A percentile compares a stretch with the other conserved stretches of the same genome.
Conservation (phyloP, 2,113 vertebrate species). For the Perccottus glenii region DNA sequence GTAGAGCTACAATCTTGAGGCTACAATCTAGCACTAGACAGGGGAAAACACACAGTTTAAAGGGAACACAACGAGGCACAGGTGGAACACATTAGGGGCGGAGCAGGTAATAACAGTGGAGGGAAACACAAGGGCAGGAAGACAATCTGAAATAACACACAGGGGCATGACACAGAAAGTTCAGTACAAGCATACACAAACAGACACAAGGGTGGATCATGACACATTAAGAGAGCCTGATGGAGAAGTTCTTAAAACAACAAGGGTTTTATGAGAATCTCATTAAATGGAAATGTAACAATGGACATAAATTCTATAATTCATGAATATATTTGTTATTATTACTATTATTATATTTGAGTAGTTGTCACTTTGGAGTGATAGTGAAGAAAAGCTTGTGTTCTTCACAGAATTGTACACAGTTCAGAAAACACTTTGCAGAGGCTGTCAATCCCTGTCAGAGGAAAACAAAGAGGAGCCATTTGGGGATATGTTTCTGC, state of each 20-base stretch:
- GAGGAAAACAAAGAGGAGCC: conserved; percentile 28
- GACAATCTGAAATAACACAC: too few species aligned
- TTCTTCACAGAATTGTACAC: conserved; percentile 33
- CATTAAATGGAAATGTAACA: conserved; percentile 24
- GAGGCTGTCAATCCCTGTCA: conserved; percentile 51
- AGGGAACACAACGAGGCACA: too few species aligned
- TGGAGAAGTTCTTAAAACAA: conserved; percentile 12
- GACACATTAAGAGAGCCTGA: too few species aligned
- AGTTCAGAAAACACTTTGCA: conserved; percentile 36
- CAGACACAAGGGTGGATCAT: too few species aligned
- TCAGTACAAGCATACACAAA: too few species aligned
- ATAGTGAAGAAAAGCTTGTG: conserved; percentile 25
- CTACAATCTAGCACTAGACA: too few species aligned
- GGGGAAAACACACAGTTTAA: too few species aligned
- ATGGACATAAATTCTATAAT: conserved; percentile 32
- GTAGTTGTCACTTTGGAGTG: conserved; percentile 22
- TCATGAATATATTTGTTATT: background rate
- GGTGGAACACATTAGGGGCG: too few species aligned
- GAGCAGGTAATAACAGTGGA: too few species aligned
- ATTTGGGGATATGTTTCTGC: conserved; percentile 14
- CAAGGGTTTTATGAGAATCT: conserved; percentile 35
- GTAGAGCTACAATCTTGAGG: too few species aligned
- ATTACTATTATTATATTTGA: conserved; percentile 25
- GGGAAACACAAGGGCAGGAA: too few species aligned
- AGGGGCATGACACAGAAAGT: too few species aligned